phyloP scores from a whole-genome alignment of 2,797 vertebrate genomes.

The Myiotriccus ornatus region DNA sequence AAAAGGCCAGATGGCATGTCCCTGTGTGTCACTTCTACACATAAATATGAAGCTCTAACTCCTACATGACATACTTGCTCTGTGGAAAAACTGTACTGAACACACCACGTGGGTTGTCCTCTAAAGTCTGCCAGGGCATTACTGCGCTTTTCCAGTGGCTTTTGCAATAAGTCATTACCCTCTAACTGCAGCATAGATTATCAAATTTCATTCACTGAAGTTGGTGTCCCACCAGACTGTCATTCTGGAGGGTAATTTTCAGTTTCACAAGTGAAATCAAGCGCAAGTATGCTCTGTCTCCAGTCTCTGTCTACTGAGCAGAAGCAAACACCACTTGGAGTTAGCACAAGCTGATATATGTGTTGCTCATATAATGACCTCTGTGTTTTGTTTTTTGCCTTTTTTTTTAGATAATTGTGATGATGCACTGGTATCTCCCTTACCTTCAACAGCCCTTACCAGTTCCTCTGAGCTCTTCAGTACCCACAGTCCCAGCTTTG shows the following conservation, averaged over 20 bases:
- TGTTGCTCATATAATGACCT: conserved; percentile 22
- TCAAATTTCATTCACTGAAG: not conserved
- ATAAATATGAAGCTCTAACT: not conserved
- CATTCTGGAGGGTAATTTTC: not conserved
- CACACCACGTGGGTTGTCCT: not conserved
- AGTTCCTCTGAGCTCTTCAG: conserved; percentile 80
- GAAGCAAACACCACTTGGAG: not conserved
- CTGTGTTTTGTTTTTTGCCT: conserved; percentile 4
- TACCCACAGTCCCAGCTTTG: conserved; percentile 75
- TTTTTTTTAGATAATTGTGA: conserved; percentile 83
- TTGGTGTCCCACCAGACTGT: not conserved
- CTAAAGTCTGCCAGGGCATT: not conserved
- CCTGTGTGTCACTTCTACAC: not conserved
- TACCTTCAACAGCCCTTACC: conserved; percentile 81
- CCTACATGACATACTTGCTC: not conserved
- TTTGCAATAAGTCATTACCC: not conserved
- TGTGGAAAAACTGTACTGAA: not conserved
- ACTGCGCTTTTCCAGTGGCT: not conserved
- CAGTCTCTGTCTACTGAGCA: not conserved
- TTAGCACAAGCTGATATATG: not conserved
- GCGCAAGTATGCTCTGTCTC: not conserved
- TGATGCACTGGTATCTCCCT: conserved; percentile 76
- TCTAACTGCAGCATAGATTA: not conserved
- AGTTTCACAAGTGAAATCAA: not conserved
- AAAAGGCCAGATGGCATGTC: not conserved